Evolutionary conservation across 2,888 invertebrate genomes (phyloP).

Genomic region (Euproctis similis): DNA sequence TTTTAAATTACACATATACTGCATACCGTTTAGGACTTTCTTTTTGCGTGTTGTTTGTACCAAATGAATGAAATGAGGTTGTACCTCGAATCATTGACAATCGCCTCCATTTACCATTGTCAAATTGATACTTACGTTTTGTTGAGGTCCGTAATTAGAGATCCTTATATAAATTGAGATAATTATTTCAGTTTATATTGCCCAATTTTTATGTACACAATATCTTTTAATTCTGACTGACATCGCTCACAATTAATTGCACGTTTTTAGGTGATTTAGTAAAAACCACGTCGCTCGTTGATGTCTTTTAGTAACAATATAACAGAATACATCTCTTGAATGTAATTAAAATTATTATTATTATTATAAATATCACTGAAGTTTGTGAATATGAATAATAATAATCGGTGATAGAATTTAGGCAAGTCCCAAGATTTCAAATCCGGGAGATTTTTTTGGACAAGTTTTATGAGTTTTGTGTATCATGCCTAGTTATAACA

Average conservation of each 20-base stretch:
- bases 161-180: constrained; percentile 24
- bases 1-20: constrained; percentile 40
- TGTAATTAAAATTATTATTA: too few species aligned
- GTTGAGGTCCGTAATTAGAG: constrained; percentile 32
- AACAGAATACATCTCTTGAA: too few species aligned
- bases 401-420: too few species aligned
- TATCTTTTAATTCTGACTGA: too few species aligned
- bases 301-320: constrained; percentile 11
- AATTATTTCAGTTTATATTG: constrained; percentile 23
- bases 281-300: constrained; percentile 16
- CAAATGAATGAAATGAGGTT: constrained; percentile 45
- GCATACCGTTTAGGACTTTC: constrained; percentile 26
- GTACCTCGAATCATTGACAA: constrained; percentile 31
- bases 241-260: too few species aligned
- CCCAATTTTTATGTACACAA: constrained; percentile 8
- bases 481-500: too few species aligned
- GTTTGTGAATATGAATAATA: too few species aligned
- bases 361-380: too few species aligned
- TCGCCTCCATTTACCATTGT: constrained; percentile 36
- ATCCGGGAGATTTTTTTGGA: too few species aligned
- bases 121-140: constrained; percentile 42
- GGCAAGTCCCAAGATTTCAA: too few species aligned
- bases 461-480: too few species aligned
- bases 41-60: constrained; percentile 25
- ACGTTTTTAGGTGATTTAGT: constrained; percentile 1